Percentiles rank a stretch among this genome's conserved stretches.
phyloP scores from a whole-genome alignment of 2,113 vertebrate species.

The Sinocyclocheilus rhinocerous region DNA sequence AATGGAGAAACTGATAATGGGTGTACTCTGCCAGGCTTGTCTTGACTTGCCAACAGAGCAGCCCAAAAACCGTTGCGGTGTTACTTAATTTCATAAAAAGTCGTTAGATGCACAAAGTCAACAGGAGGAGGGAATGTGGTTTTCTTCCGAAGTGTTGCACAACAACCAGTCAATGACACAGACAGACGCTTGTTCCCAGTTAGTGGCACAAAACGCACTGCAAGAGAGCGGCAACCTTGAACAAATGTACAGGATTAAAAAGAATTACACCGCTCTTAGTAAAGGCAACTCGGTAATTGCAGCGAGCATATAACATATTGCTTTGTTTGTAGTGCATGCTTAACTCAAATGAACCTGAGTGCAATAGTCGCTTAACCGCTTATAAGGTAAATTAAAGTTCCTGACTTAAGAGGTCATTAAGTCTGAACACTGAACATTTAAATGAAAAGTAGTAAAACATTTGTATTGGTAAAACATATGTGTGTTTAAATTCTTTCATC shows the following conservation, averaged over 20 bases:
- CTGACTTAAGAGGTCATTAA: constrained; percentile 22
- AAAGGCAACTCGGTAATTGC: constrained; percentile 18
- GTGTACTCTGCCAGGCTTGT: constrained; percentile 16
- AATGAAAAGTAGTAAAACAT: constrained; percentile 20
- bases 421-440: constrained; percentile 24
- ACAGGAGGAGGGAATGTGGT: constrained; percentile 24
- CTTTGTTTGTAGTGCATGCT: constrained; percentile 12
- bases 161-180: not conserved
- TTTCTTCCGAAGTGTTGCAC: not conserved
- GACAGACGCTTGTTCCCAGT: constrained; percentile 29
- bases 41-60: constrained; percentile 5
- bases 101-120: constrained; percentile 39
- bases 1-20: not conserved
- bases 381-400: constrained; percentile 28
- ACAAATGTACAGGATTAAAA: constrained; percentile 25
- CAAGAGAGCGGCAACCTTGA: not conserved
- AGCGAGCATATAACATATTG: not conserved
- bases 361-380: constrained; percentile 9
- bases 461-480: not conserved
- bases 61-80: not conserved
- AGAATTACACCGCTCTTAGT: constrained; percentile 19
- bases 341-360: constrained; percentile 17
- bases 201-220: not conserved
- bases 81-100: constrained; percentile 46
- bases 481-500: too few relatives aligned